Evolutionary conservation across 2,888 invertebrate species (phyloP).

Genomic region (Tipula confusa): DNA sequence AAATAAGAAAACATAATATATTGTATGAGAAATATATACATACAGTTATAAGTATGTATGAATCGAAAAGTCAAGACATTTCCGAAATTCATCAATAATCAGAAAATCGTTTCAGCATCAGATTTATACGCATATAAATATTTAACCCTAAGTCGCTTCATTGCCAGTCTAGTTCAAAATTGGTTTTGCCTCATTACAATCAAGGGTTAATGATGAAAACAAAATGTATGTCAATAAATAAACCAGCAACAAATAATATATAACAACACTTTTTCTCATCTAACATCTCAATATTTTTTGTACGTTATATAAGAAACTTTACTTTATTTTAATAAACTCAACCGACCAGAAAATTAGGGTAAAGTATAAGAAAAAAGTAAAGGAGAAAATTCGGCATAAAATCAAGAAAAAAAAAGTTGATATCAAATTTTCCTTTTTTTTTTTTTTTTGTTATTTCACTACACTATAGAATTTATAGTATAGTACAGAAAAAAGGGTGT

Average conservation of each 20-base stretch:
- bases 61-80: slow-evolving; percentile 1
- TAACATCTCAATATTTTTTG: slow-evolving; percentile 17
- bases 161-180: neutral
- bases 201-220: neutral
- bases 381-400: slow-evolving; percentile 20
- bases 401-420: slow-evolving; percentile 27
- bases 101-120: neutral
- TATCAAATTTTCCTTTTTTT: slow-evolving; percentile 25
- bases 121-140: neutral
- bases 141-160: neutral
- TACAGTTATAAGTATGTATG: neutral
- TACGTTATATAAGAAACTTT: neutral
- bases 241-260: neutral
- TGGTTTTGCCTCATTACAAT: neutral
- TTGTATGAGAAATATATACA: neutral
- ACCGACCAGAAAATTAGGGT: slow-evolving; percentile 31
- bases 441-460: neutral
- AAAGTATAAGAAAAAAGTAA: neutral
- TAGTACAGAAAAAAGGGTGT: neutral
- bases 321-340: slow-evolving; percentile 30
- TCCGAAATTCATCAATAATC: slow-evolving; percentile 9
- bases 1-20: neutral
- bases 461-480: neutral
- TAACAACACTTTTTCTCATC: slow-evolving; percentile 20
- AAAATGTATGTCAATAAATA: slow-evolving; percentile 25